These are phyloP conservation scores for Gavialis gangeticus DNA, from an alignment of 2,113 vertebrate species.

Conservation along the genomic window DNA sequence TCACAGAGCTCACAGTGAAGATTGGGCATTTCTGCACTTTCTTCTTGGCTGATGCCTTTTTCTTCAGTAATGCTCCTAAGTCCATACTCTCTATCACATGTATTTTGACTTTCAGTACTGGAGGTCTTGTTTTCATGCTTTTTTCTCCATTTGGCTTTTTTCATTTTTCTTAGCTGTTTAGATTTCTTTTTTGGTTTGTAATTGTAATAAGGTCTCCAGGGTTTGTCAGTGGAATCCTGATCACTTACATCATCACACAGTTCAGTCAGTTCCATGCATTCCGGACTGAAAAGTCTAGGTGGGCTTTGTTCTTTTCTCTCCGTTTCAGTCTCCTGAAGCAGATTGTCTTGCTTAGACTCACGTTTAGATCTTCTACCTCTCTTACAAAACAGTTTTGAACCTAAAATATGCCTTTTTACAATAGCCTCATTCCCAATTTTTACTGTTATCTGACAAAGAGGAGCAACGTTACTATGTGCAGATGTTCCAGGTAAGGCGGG, in stretches of 20 bases:
- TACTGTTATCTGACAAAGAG: constrained; percentile 97
- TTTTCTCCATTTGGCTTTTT: constrained; percentile 85
- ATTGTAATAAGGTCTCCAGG: constrained; percentile 97
- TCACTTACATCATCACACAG: constrained; percentile 90
- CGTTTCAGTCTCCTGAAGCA: constrained; percentile 63
- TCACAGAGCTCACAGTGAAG: constrained; percentile 81
- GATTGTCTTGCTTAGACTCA: constrained; percentile 61
- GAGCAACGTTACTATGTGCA: constrained; percentile 86
- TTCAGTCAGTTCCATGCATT: constrained; percentile 82
- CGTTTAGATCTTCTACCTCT: constrained; percentile 84
- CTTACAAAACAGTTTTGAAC: constrained; percentile 93
- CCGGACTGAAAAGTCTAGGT: constrained; percentile 80
- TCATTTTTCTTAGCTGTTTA: constrained; percentile 86
- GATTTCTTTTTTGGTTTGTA: constrained; percentile 98
- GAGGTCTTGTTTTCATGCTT: constrained; percentile 54
- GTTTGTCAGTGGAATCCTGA: constrained; percentile 91
- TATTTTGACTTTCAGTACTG: constrained; percentile 13
- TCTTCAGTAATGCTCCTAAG: constrained; percentile 70
- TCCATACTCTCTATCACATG: constrained; percentile 45
- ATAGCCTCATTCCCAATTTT: constrained; percentile 98
- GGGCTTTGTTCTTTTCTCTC: constrained; percentile 77
- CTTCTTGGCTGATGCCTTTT: constrained; percentile 67
- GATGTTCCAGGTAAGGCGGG: constrained; percentile 94
- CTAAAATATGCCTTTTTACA: constrained; percentile 92
- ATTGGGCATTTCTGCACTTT: constrained; percentile 76